Conservation (phyloP, 2,113 vertebrate species). For the Telmatochromis sp. region DNA sequence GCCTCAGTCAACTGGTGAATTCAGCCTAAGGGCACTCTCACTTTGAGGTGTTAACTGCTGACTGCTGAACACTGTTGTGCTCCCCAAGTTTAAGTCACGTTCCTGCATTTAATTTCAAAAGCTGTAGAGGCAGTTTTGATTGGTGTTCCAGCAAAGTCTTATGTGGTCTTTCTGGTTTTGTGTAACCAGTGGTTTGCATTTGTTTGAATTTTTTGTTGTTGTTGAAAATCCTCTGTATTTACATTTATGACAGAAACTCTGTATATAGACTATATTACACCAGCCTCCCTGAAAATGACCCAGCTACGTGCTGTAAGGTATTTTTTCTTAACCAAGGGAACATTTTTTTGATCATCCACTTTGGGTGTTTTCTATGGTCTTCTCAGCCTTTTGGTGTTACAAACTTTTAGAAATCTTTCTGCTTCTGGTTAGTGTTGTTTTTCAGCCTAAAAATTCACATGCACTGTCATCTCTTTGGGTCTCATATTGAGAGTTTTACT, state of each 20-base stretch:
- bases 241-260: neutral
- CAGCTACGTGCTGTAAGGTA: neutral
- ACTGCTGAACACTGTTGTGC: neutral
- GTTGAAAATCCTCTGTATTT: neutral
- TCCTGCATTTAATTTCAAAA: neutral
- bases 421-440: neutral
- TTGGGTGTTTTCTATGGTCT: rapidly evolving
- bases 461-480: neutral
- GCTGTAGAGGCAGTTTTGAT: neutral
- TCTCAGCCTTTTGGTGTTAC: neutral
- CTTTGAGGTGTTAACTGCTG: neutral
- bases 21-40: neutral
- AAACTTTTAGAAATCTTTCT: neutral
- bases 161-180: neutral
- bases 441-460: rapidly evolving
- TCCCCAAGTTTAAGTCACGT: neutral
- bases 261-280: neutral
- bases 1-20: neutral
- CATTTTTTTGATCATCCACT: neutral
- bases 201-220: too few species aligned
- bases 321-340: neutral
- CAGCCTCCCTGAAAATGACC: neutral
- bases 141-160: neutral
- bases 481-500: neutral
- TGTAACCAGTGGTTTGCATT: neutral